These are phyloP conservation scores for Carterocephalus palaemon DNA, from an alignment of 2,888 invertebrate genomes.

Conservation along the genomic window DNA sequence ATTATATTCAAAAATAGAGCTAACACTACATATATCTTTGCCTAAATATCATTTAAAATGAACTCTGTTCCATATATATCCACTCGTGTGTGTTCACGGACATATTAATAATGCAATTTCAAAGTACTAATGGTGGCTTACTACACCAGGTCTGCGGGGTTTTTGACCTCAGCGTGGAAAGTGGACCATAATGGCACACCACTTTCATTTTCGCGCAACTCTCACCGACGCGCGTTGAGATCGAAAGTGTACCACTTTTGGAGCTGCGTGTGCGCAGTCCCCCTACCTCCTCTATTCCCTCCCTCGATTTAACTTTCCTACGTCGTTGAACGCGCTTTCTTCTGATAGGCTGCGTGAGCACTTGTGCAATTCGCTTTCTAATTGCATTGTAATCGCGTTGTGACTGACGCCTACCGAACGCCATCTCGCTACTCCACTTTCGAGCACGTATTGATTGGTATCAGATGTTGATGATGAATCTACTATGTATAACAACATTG, in stretches of 20 bases:
- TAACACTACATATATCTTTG: no score
- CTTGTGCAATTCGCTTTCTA: constrained; percentile 77
- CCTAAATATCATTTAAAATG: no score
- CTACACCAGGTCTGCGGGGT: constrained; percentile 51
- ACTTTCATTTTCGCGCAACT: constrained; percentile 82
- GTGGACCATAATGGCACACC: constrained; percentile 76
- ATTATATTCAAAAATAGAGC: no score
- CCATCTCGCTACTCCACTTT: constrained; percentile 64
- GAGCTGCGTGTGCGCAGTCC: constrained; percentile 69
- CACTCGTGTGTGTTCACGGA: no score
- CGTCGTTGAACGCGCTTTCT: constrained; percentile 69
- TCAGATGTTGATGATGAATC: background rate
- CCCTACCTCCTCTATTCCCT: constrained; percentile 37
- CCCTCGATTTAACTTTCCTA: constrained; percentile 64
- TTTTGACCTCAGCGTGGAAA: constrained; percentile 72
- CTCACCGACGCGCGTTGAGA: constrained; percentile 72
- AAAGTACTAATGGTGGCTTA: constrained; percentile 52
- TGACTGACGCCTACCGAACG: constrained; percentile 51
- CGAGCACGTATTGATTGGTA: constrained; percentile 34
- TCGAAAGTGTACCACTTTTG: constrained; percentile 77
- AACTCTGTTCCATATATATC: no score
- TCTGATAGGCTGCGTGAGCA: constrained; percentile 50
- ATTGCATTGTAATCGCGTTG: constrained; percentile 73
- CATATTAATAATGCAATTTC: no score
- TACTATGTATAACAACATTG: background rate